Conservation (phyloP, 2,797 vertebrate genomes). For the Spheniscus humboldti region DNA sequence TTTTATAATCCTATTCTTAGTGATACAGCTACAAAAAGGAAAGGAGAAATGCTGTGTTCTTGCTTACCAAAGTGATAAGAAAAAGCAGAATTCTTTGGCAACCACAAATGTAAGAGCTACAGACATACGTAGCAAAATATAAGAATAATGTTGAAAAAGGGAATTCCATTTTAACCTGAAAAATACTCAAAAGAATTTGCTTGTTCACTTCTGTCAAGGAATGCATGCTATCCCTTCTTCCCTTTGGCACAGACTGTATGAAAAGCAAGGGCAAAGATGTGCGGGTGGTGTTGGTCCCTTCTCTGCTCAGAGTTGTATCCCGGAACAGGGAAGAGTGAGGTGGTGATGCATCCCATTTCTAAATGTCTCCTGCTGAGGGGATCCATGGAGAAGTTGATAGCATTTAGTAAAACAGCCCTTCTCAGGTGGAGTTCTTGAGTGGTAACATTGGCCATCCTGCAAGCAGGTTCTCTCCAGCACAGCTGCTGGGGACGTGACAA, state of each 20-base stretch:
- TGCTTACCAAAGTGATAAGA: not conserved
- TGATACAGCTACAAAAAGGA: not conserved
- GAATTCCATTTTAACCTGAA: not conserved
- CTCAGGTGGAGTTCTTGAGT: fast-evolving
- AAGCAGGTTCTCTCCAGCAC: not conserved
- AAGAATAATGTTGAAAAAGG: not conserved
- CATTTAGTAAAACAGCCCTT: not conserved
- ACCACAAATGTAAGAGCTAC: not conserved
- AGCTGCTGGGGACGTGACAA: not conserved
- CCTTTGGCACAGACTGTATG: not conserved
- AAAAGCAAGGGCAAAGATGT: not conserved
- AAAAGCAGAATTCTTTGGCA: not conserved
- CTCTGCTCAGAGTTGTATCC: not conserved
- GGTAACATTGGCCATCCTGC: not conserved
- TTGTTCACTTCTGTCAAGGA: not conserved
- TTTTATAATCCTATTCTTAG: not conserved
- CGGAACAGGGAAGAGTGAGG: not conserved
- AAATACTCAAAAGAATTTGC: not conserved
- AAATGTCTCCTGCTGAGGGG: not conserved
- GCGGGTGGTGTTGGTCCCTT: not conserved
- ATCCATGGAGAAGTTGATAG: not conserved
- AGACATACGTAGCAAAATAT: not conserved
- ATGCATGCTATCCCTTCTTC: not conserved
- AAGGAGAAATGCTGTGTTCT: not conserved
- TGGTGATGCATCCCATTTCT: not conserved